Conservation (phyloP, 1,140 invertebrate species). For the Pantala flavescens region DNA sequence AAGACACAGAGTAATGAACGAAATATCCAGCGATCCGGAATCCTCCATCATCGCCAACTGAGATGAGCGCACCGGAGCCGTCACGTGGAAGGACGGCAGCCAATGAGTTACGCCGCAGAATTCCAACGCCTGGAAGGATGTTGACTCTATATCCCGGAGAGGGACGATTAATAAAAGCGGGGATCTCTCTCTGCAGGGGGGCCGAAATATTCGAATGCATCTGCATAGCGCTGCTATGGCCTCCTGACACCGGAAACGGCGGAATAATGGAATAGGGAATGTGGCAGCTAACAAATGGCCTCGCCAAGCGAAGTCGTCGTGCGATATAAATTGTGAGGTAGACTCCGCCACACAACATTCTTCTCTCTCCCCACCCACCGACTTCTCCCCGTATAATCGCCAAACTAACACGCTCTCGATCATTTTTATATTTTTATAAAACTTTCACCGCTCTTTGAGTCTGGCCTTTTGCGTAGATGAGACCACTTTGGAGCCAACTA, state of each 20-base stretch:
- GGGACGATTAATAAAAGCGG: not conserved
- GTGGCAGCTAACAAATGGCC: conserved; percentile 3
- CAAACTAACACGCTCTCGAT: not conserved
- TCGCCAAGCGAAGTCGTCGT: not conserved
- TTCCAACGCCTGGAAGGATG: no score
- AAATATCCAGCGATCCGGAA: no score
- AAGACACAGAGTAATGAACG: no score
- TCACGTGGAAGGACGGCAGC: no score
- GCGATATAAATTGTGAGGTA: conserved; percentile 9
- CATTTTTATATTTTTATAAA: no score
- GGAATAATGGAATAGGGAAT: conserved; percentile 9
- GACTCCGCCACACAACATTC: conserved; percentile 3
- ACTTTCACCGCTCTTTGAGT: no score
- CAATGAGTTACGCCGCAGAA: no score
- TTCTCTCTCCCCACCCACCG: not conserved
- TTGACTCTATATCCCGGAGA: not conserved
- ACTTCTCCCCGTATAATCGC: not conserved
- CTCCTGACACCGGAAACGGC: not conserved
- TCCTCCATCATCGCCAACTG: no score
- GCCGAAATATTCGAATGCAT: conserved; percentile 5
- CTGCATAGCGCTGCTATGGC: not conserved
- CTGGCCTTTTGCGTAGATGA: no score
- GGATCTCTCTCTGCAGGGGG: not conserved
- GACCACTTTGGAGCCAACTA: not conserved
- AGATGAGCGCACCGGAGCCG: no score